Conservation (phyloP, 2,113 vertebrate genomes). For the Mixornis gularis region DNA sequence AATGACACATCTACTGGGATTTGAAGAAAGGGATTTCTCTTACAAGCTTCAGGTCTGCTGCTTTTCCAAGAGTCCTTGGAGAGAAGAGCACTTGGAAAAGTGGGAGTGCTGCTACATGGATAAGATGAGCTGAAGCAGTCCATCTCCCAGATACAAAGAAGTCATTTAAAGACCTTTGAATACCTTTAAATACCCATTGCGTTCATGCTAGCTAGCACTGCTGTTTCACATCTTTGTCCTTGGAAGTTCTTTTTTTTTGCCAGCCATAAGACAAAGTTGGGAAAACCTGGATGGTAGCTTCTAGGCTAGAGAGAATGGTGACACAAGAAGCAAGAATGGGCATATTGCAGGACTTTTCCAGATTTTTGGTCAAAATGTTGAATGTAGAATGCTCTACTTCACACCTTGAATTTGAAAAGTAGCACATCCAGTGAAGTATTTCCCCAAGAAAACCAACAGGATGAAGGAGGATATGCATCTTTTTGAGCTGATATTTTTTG, state of each 20-base stretch:
- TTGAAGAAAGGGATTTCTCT: not conserved
- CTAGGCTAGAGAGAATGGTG: not conserved
- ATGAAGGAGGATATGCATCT: not conserved
- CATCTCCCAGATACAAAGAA: not conserved
- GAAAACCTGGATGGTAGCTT: not conserved
- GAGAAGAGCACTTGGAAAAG: not conserved
- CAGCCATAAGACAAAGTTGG: not conserved
- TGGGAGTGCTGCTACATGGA: not conserved
- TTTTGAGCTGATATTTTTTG: not conserved
- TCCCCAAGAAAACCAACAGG: not conserved
- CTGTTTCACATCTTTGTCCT: fast-evolving
- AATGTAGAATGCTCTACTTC: not conserved
- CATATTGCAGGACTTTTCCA: not conserved
- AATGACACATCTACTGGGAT: not conserved
- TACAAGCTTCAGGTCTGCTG: not conserved
- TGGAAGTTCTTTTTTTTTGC: not conserved
- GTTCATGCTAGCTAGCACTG: not conserved
- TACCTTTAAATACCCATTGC: not conserved
- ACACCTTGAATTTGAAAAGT: not conserved
- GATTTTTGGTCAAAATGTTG: not conserved
- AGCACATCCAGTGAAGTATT: not conserved
- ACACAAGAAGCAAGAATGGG: not conserved
- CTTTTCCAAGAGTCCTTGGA: not conserved
- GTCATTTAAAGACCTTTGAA: not conserved
- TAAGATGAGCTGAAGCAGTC: not conserved